Evolutionary conservation across 2,797 vertebrate species (phyloP), one percentile per base, ranked within the genome.

Genomic region (Gymnocypris eckloni): DNA sequence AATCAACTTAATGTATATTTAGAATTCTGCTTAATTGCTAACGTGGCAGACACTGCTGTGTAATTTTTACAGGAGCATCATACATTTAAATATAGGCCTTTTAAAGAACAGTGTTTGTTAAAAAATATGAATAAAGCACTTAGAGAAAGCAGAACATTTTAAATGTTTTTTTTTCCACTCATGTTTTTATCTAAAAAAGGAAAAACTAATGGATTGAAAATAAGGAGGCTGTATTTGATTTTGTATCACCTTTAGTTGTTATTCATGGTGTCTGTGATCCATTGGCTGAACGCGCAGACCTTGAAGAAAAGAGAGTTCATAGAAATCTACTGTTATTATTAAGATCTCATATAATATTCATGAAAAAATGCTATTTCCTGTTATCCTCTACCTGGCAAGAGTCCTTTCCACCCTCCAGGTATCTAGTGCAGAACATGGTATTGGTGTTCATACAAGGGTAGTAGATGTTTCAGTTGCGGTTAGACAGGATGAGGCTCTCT

Each of bases 371-470:
- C 9, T 39, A 70, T 81, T 56, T 52, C 59, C 16, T n/a, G n/a
- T 76, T 3, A 50, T 50, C 8, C 0, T 79, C 15, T 82, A 92
- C 91, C 90, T 92, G 87, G 86, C 90, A 92, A 82, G 91, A 90
- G 87, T 91, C 90, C 41, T 89, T 92, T 82, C 90, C 91, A 77
- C 90, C 91, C 79, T 91, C 90, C 86, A 91, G 69, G 84, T 86
- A 92, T 25, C 91, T 90, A 88, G 90, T 90, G 6, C 91, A 92
- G 89, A 92, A 90, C 91, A 92, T 92, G 83, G 87, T n/a, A 9
- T 52, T 16, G 43, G 91, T 91, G 86, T 91, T 92, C 90, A 90
- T 90, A 59, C 90, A 89, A 54, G 90, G 90, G 73, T 91, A 91
- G 61, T 89, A 70, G 22, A 88, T 90, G 3, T 88, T 18, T 61